Evolutionary conservation across 2,113 vertebrate species (phyloP), one percentile per base, ranked within the genome.

Genomic region (Pangasianodon hypophthalmus): DNA sequence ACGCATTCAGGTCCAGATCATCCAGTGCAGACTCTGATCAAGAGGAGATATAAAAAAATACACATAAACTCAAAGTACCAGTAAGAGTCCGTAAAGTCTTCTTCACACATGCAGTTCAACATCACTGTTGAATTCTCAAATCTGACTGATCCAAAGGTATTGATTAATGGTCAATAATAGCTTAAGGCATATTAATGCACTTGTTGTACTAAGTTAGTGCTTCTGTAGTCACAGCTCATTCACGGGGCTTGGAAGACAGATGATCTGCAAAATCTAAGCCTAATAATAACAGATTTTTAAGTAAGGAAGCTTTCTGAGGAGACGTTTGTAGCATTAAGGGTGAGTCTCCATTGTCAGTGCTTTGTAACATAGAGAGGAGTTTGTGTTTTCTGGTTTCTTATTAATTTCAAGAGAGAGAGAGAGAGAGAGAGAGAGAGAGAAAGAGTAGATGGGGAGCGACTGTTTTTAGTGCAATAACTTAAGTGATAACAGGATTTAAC

Each of bases 1-100:
- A 99, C 93, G 98, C 98, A 87, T 98, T 98, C 94, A 99, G 95
- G 95, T 99, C 98, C 69, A 99, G 96, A 91, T 97, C 96, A 91
- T 99, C 98, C 95, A 99, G 95, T 81, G 98, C 98, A 44, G 98
- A 99, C 93, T 99, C 98, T 99, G 91, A 32, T 79, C 87, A 77
- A 88, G 24, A 84, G 52, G 87, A 11, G 79, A 11, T 90, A 24
- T 8, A 90, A 26, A 87, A 41, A 67, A 8, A 80, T 2, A 79
- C 7, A 11, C 6, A 58, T 52, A 24, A 64, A 67, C 64, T 13
- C 9, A 50, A 2, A 54, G 79, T 81, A 32, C 44, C 50, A 32
- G 16, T 6, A 62, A 4, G 1, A 64, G 37, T 10, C 21, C 73
- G 8, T 32, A 62, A 48, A 29, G 2, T 56, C 21, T 11, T 29